These are phyloP conservation scores for Leptarthrus brevirostris DNA, from an alignment of 2,888 invertebrate species.

Conservation along the genomic window DNA sequence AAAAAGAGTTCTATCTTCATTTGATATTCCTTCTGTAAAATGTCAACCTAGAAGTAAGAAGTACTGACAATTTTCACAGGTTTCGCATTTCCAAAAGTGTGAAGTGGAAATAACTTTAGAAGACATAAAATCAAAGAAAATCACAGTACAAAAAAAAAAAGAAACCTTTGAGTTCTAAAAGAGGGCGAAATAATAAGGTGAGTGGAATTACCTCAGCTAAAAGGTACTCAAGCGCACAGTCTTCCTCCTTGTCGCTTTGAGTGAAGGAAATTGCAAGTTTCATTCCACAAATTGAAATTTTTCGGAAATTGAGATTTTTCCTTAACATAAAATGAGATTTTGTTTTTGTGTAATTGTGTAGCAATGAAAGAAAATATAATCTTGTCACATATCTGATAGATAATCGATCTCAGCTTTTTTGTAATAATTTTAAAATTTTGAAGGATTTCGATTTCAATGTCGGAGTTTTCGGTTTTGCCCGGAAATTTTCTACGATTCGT, in stretches of 20 bases:
- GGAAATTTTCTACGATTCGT: no score
- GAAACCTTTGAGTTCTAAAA: slow-evolving; percentile 32
- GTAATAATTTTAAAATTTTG: no score
- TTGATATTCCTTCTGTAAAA: slow-evolving; percentile 13
- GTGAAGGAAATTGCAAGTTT: slow-evolving; percentile 43
- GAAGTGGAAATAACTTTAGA: slow-evolving; percentile 43
- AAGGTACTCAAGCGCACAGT: slow-evolving; percentile 32
- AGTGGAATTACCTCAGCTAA: slow-evolving; percentile 43
- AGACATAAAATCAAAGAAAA: slow-evolving; percentile 34
- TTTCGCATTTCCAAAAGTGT: slow-evolving; percentile 34
- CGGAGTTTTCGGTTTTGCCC: no score
- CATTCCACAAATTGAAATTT: slow-evolving; percentile 43
- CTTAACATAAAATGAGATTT: slow-evolving; percentile 2
- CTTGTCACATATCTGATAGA: no score
- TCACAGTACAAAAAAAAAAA: slow-evolving; percentile 8
- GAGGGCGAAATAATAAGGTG: slow-evolving; percentile 35
- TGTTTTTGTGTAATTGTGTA: not conserved
- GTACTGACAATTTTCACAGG: slow-evolving; percentile 19
- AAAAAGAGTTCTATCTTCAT: not conserved
- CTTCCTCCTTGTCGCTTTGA: slow-evolving; percentile 23
- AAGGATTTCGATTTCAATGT: no score
- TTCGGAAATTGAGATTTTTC: slow-evolving; percentile 37
- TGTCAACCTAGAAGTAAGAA: slow-evolving; percentile 15
- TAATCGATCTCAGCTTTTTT: no score
- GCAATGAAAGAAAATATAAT: no score